A percentile compares a stretch with the other conserved stretches of the same genome.
Conservation (phyloP, 2,888 invertebrate species). For the Pinctada fucata region DNA sequence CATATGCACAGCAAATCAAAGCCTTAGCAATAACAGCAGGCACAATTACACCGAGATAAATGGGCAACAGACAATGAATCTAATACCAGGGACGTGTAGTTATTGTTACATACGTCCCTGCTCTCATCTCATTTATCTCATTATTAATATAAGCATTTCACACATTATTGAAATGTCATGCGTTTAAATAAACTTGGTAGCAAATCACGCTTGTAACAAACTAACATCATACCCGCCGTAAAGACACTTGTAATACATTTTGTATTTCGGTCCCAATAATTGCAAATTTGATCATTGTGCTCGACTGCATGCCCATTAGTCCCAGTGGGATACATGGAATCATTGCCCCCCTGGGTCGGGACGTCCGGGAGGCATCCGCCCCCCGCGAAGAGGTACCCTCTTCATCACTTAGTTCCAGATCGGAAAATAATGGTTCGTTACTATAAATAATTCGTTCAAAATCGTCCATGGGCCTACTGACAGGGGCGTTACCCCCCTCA, state of each 20-base stretch:
- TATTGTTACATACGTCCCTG: no score
- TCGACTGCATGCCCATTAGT: slow-evolving; percentile 83
- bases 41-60: no score
- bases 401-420: slow-evolving; percentile 59
- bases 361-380: slow-evolving; percentile 17
- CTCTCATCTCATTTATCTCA: no score
- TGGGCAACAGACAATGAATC: no score
- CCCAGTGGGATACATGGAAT: slow-evolving; percentile 55
- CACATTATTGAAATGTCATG: no score
- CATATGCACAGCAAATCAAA: no score
- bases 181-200: no score
- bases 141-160: no score
- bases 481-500: slow-evolving; percentile 65
- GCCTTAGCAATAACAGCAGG: no score
- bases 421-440: slow-evolving; percentile 72
- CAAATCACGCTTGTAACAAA: neutral
- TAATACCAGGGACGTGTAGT: no score
- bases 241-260: slow-evolving; percentile 96
- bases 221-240: slow-evolving; percentile 88
- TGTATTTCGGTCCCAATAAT: slow-evolving; percentile 97
- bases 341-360: slow-evolving; percentile 48
- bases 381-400: slow-evolving; percentile 46
- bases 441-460: slow-evolving; percentile 69
- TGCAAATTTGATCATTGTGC: slow-evolving; percentile 98
- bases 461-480: slow-evolving; percentile 54